A percentile compares a stretch with the other conserved stretches of the same genome.
Evolutionary conservation across 2,113 vertebrate species (phyloP).

Genomic region (Gadus chalcogrammus): DNA sequence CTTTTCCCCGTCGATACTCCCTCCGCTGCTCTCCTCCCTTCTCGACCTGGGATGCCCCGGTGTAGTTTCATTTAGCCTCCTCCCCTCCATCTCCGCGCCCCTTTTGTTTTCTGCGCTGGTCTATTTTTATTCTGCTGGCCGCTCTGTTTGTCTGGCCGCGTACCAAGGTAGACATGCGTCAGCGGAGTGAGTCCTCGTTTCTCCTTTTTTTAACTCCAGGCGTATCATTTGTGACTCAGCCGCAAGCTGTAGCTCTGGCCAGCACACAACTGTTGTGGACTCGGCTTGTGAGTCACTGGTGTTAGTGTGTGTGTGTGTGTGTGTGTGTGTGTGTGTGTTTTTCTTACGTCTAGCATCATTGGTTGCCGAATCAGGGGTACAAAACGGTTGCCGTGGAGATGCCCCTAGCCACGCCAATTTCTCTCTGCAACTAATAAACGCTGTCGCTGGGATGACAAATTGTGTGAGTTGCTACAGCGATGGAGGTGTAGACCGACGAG

Average conservation of each 20-base stretch:
- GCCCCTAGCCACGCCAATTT: neutral
- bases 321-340: neutral
- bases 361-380: too few species aligned
- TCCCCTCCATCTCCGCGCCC: neutral
- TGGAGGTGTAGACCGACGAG: too few species aligned
- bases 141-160: conserved; percentile 26
- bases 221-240: conserved; percentile 3
- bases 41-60: too few species aligned
- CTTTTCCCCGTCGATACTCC: neutral
- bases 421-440: neutral
- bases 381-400: neutral
- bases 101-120: neutral
- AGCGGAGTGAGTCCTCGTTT: neutral
- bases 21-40: neutral
- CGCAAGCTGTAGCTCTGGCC: neutral
- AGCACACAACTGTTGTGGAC: neutral
- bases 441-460: conserved; percentile 6
- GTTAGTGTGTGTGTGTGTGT: neutral
- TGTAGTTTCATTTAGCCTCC: neutral
- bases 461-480: too few species aligned
- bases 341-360: neutral
- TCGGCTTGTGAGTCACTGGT: too few species aligned
- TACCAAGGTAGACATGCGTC: conserved; percentile 13
- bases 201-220: neutral
- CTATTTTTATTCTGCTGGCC: conserved; percentile 13